Evolutionary conservation across 2,113 vertebrate species (phyloP), one percentile per base, ranked within the genome.

Genomic region (Hippotragus niger): DNA sequence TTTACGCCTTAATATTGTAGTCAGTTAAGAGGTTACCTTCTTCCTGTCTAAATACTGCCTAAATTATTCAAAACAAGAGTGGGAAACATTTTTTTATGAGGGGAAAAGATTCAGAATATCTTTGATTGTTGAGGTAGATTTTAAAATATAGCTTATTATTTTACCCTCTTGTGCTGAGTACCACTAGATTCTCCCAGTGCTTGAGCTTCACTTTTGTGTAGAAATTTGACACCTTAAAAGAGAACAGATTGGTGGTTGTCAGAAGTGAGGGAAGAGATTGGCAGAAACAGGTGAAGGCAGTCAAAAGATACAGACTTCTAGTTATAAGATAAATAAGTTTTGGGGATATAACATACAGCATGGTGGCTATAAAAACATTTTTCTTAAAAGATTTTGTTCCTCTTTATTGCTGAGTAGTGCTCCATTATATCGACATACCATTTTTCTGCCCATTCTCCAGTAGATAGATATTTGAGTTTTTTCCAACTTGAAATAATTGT

Each of bases 21-120:
- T 98, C 95, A 93, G 87, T 96, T 96, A 97, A 98, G 64, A 91
- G 33, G 40, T 81, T 40, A 13, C 88, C 93, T 43, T 36, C 85
- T 84, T 43, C 13, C 82, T 60, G 8, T 47, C 94, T 94, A 93
- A 78, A 97, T 96, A 58, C 16, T 50, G 12, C 78, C n/a, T 71
- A 23, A 57, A 31, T 80, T 57, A 47, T 87, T 71, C 62, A 74
- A 17, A 25, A 55, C 8, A 7, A 47, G 14, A 94, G 10, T 53
- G 23, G 25, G 57, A 58, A 93, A 85, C 17, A 58, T 85, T 53
- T 84, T 87, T 93, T 92, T 14, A 12, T 31, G 13, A 17, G 53
- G 7, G 9, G 8, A 31, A 62, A 84, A 60, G 29, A 62, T 27
- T 62, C 33, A 45, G 60, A 8, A 43, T 21, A 5, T 67, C 88